Base-by-base conservation (phyloP, 2,888 invertebrate genomes). In the Synanthedon formicaeformis region DNA sequence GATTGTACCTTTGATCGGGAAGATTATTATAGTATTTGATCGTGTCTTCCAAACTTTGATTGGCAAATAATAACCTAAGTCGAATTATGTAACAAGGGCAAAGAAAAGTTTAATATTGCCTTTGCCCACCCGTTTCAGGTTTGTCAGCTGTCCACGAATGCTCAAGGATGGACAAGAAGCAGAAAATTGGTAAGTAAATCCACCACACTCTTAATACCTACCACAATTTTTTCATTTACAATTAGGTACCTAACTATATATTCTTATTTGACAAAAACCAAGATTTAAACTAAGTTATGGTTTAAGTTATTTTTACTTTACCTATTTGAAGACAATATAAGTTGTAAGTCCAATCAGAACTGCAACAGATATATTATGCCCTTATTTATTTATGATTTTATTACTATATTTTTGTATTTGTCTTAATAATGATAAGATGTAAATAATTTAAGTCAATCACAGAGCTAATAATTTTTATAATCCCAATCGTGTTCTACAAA, bases 101-200 rank as follows among this genome's bases (percentile, higher is more conserved):
- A 71, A 60, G 69, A 79, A 78, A 75, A 75, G 73, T 85, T n/a
- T 85, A 50, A 6, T n/a, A 88, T 71, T 73, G 69, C 71, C 65
- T 68, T 63, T 70, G 59, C 78, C 63, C 69, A 59, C 78, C 71
- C 72, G 68, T 79, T 90, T 66, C 89, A 95, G 95, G 90, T 91
- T 67, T 91, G 90, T 81, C 91, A 92, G 76, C 92, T 93, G 82
- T 93, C 95, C 57, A 93, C 94, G 62, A 87, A 89, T 65, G 79
- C 91, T 62, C 91, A 91, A 78, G 91, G 92, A 86, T 94, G 94
- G 94, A 90, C 92, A 61, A 92, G 88, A 78, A 92, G 92, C 75
- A 92, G 91, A 71, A 95, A 94, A 91, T 88, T 91, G 88, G 95
- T 95, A 85, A 88, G 91, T 90, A n/a, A 45, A 45, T 0, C n/a